These are phyloP conservation scores for Protobothrops flavoviridis DNA, from an alignment of 2,113 vertebrate species.

Conservation along the genomic window DNA sequence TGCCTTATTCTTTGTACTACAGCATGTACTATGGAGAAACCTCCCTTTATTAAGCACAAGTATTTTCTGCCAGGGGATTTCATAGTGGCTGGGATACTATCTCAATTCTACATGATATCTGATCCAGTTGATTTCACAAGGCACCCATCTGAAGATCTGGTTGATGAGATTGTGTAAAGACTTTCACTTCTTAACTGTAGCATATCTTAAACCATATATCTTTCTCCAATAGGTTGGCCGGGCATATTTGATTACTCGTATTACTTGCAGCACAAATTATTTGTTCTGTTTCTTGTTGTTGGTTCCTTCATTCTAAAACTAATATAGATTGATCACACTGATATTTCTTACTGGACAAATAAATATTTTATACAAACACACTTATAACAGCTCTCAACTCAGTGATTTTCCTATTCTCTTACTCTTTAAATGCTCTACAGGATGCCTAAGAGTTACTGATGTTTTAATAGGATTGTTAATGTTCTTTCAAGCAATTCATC, in stretches of 20 bases:
- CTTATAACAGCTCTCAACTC: background rate
- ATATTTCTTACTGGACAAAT: background rate
- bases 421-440: no score
- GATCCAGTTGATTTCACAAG: background rate
- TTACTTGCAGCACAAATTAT: background rate
- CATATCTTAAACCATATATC: background rate
- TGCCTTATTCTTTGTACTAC: background rate
- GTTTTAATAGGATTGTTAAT: no score
- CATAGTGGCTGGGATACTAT: background rate
- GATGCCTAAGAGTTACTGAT: no score
- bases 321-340: background rate
- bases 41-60: background rate
- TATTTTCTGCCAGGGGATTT: background rate
- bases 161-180: background rate
- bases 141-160: background rate
- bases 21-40: background rate
- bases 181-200: background rate
- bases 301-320: background rate
- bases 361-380: background rate
- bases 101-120: background rate
- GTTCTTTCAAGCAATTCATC: no score
- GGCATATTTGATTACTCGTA: background rate
- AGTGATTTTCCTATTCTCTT: background rate
- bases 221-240: background rate
- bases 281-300: background rate